These are phyloP conservation scores for Elegia similella DNA, from an alignment of 2,888 invertebrate species.

Conservation along the genomic window DNA sequence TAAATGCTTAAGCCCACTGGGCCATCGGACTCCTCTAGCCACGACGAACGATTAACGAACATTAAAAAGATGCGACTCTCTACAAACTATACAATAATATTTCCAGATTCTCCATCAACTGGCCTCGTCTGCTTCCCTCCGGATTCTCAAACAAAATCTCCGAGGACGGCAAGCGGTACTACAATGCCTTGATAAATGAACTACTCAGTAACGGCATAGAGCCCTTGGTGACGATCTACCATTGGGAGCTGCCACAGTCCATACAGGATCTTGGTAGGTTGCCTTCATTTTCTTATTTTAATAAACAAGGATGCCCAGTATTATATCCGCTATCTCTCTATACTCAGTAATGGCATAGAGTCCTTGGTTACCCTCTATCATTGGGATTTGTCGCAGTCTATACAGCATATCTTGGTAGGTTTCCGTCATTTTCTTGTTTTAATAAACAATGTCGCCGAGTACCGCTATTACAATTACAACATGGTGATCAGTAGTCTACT, in stretches of 20 bases:
- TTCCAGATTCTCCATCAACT: slow-evolving; percentile 80
- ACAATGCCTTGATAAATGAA: slow-evolving; percentile 75
- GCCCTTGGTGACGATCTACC: slow-evolving; percentile 76
- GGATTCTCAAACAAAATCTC: slow-evolving; percentile 62
- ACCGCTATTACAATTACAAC: too few species aligned
- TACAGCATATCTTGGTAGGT: slow-evolving; percentile 56
- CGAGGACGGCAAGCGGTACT: slow-evolving; percentile 73
- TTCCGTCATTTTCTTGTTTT: not conserved
- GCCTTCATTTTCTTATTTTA: not conserved
- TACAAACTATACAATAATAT: not conserved
- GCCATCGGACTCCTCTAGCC: too few species aligned
- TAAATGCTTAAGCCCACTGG: too few species aligned
- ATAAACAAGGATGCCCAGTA: not conserved
- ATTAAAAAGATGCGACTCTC: too few species aligned
- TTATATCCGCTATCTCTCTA: too few species aligned
- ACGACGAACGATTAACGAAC: too few species aligned
- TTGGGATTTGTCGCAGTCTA: slow-evolving; percentile 65
- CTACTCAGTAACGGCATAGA: slow-evolving; percentile 75
- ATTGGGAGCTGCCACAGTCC: slow-evolving; percentile 68
- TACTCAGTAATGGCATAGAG: slow-evolving; percentile 73
- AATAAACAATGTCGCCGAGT: not conserved
- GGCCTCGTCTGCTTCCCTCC: slow-evolving; percentile 77
- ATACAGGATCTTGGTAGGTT: slow-evolving; percentile 53
- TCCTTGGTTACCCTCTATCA: slow-evolving; percentile 78
- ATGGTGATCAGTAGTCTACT: too few species aligned